Conservation (phyloP, 2,888 invertebrate species). For the Drosophila cognata region DNA sequence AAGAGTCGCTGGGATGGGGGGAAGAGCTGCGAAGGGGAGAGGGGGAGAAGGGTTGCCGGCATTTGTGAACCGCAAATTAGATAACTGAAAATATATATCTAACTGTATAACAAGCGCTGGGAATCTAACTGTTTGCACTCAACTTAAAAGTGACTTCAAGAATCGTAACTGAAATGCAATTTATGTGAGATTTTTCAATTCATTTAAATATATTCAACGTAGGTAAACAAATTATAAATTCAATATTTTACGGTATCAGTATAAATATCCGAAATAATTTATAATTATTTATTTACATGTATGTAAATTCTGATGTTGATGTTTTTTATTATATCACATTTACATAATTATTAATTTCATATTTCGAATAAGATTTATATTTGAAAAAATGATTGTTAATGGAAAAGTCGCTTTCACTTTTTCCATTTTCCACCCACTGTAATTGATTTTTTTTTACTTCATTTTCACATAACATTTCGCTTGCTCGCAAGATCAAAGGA, state of each 20-base stretch:
- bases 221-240: background rate
- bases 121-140: background rate
- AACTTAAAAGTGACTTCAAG: background rate
- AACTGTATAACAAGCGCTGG: slow-evolving; percentile 29
- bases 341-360: background rate
- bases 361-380: background rate
- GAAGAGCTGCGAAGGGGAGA: too few relatives aligned
- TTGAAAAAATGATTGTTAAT: background rate
- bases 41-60: background rate
- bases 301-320: background rate
- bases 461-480: background rate
- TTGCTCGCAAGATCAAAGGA: background rate
- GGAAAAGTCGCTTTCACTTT: background rate
- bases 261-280: background rate
- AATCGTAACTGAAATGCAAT: slow-evolving; percentile 4
- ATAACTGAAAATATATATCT: slow-evolving; percentile 30
- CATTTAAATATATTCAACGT: background rate
- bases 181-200: background rate
- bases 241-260: background rate
- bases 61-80: slow-evolving; percentile 46
- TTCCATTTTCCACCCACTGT: background rate
- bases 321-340: background rate
- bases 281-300: background rate
- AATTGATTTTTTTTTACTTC: background rate
- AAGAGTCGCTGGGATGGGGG: background rate